Conservation (phyloP, 2,888 invertebrate genomes). For the Petrophora chlorosata region DNA sequence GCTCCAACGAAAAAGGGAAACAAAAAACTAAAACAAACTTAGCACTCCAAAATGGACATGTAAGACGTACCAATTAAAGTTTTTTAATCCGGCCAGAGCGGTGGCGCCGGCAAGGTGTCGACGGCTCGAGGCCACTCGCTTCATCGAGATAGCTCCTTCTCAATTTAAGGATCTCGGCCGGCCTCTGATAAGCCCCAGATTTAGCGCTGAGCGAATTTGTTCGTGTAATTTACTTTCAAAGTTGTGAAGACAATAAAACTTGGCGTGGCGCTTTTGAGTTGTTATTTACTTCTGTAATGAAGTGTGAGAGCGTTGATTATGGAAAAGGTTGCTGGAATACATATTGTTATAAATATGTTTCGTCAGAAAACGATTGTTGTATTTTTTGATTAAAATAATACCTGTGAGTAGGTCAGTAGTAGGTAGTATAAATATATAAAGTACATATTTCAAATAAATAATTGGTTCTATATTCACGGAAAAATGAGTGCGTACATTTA, state of each 20-base stretch:
- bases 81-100: slow-evolving; percentile 66
- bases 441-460: no score
- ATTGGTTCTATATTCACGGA: no score
- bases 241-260: slow-evolving; percentile 80
- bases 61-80: slow-evolving; percentile 70
- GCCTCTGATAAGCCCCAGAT: slow-evolving; percentile 77
- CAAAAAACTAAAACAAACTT: slow-evolving; percentile 26
- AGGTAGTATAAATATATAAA: no score
- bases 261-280: slow-evolving; percentile 53
- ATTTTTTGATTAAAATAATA: no score
- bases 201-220: slow-evolving; percentile 80
- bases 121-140: slow-evolving; percentile 64
- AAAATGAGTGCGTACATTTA: no score
- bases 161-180: slow-evolving; percentile 73
- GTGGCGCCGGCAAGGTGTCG: slow-evolving; percentile 71
- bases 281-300: slow-evolving; percentile 24
- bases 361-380: no score
- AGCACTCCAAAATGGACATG: slow-evolving; percentile 48
- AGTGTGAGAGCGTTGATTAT: slow-evolving; percentile 15
- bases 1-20: no score
- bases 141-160: slow-evolving; percentile 74
- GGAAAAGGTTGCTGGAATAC: not conserved
- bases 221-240: slow-evolving; percentile 79
- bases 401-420: no score
- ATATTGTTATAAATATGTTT: no score